Base-by-base conservation (phyloP, 2,113 vertebrate genomes). In the Oreotrochilus melanogaster region DNA sequence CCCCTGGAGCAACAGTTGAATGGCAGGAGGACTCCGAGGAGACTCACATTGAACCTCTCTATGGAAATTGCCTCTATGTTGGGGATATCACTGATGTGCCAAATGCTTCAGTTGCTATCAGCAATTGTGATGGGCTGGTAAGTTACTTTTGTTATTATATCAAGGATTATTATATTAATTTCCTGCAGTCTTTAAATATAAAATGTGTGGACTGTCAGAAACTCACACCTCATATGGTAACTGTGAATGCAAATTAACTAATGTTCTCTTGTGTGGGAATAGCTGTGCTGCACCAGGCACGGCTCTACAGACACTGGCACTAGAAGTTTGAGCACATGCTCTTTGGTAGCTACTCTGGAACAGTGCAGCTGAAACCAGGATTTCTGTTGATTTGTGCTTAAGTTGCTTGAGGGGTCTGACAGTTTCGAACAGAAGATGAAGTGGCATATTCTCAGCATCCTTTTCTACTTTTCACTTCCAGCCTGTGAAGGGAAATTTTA, bases 81-180 rank as follows among this genome's bases (percentile, higher is more conserved):
- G 99, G 99, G 33, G 99, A 99, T 97, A 98, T 99, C 98, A 98
- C 98, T 6, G 99, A 98, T 89, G 37, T 98, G 64, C 98, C 98
- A n/a, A 98, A 98, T 31, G 97, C 99, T 94, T 98, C 98, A 1
- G 99, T 99, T 11, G 99, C 99, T 37, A 99, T 99, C 97, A 99
- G 99, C 98, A 99, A 99, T 98, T 99, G 99, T 22, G 99, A 99
- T 73, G 99, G 99, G 88, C 98, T 99, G 99, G 99, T 99, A 97
- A 99, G 99, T 97, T 28, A 27, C 69, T 95, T 86, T 88, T 89
- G 94, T 78, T 95, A 70, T 89, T 93, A 12, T 74, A 84, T 67
- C 43, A 17, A 79, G 94, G 83, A 73, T 81, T 94, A 97, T 95
- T 5, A 78, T 50, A 69, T 89, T 92, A 94, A 94, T 95, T 94